Evolutionary conservation across 2,113 vertebrate genomes (phyloP).

Genomic region (Poeciliopsis retropinna): DNA sequence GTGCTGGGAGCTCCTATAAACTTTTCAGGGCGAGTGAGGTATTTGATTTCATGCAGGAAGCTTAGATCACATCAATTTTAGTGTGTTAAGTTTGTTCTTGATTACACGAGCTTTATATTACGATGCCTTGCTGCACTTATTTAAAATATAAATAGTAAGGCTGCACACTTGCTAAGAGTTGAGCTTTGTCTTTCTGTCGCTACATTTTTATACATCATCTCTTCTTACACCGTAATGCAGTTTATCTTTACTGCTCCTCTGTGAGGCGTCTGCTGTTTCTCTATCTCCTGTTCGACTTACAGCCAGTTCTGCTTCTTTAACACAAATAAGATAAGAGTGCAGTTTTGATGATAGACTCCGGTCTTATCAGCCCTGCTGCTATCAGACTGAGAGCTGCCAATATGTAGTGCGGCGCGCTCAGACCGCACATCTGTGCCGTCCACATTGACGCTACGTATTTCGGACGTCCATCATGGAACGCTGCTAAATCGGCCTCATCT

Average conservation of each 20-base stretch:
- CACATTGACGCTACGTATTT: conserved; percentile 21
- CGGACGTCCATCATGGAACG: conserved; percentile 32
- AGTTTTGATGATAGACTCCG: conserved; percentile 48
- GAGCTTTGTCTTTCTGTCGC: not conserved
- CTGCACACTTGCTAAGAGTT: not conserved
- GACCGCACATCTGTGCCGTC: conserved; percentile 28
- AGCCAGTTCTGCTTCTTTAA: conserved; percentile 40
- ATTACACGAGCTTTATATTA: conserved; percentile 6
- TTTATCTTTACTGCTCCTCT: conserved; percentile 14
- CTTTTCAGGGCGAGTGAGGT: conserved; percentile 33
- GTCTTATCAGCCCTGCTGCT: conserved; percentile 56
- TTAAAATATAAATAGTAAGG: conserved; percentile 6
- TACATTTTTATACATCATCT: conserved; percentile 2
- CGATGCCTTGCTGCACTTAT: conserved; percentile 1
- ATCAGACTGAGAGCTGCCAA: conserved; percentile 52
- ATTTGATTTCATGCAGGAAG: conserved; percentile 62
- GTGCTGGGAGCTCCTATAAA: conserved; percentile 36
- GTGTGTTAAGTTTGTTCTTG: conserved; percentile 11
- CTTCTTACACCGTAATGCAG: conserved; percentile 14
- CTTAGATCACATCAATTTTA: conserved; percentile 10
- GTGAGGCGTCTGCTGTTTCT: not conserved
- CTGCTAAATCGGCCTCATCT: conserved; percentile 38
- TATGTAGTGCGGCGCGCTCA: conserved; percentile 28
- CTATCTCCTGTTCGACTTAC: conserved; percentile 37
- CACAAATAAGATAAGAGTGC: conserved; percentile 30